Evolutionary conservation across 1,140 invertebrate species (phyloP).

Genomic region (Magallana angulata): DNA sequence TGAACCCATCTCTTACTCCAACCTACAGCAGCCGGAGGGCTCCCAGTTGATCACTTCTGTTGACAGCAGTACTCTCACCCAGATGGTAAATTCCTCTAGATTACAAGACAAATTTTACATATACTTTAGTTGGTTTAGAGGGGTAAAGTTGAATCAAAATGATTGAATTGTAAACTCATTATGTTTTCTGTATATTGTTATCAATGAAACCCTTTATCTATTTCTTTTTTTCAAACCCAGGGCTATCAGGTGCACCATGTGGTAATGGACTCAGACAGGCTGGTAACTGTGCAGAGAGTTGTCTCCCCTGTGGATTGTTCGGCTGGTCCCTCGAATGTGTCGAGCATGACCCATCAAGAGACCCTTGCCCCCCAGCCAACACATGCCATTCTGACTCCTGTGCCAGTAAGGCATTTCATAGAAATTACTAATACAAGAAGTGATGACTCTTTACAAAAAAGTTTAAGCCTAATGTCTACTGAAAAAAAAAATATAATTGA

Average conservation of each 20-base stretch:
- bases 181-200: too few relatives aligned
- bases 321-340: constrained; percentile 70
- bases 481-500: too few relatives aligned
- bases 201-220: too few relatives aligned
- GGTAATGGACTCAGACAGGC: constrained; percentile 60
- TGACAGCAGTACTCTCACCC: constrained; percentile 67
- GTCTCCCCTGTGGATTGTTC: constrained; percentile 70
- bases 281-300: constrained; percentile 70
- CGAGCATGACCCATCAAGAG: constrained; percentile 43
- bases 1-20: constrained; percentile 66
- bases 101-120: too few relatives aligned
- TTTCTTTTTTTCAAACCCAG: constrained; percentile 39
- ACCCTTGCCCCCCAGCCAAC: constrained; percentile 46
- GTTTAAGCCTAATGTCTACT: too few relatives aligned
- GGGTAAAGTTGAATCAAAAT: too few relatives aligned
- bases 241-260: constrained; percentile 64
- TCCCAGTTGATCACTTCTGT: constrained; percentile 64
- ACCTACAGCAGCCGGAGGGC: constrained; percentile 55
- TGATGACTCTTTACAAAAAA: too few relatives aligned
- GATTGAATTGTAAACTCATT: too few relatives aligned
- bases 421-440: too few relatives aligned
- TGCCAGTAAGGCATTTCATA: constrained; percentile 35
- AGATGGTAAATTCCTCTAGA: neutral
- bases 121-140: too few relatives aligned
- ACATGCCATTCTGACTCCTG: constrained; percentile 52